phyloP scores from a whole-genome alignment of 2,113 vertebrate genomes.

The Ranitomeya variabilis region DNA sequence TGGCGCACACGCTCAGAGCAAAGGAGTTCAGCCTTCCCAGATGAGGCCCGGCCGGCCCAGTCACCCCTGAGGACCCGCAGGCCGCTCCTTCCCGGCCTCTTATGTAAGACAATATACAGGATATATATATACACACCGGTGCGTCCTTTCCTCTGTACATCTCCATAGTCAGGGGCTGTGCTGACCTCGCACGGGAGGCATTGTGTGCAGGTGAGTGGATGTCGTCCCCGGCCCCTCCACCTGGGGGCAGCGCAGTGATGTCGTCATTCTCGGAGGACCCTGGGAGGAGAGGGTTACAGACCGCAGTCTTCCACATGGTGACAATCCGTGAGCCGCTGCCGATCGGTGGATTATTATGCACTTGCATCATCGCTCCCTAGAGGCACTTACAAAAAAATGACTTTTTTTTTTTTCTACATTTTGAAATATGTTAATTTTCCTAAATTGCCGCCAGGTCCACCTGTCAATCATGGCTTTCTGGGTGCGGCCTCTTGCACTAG shows the following conservation, averaged over 20 bases:
- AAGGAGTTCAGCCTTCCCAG: slow-evolving; percentile 73
- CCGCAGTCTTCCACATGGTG: slow-evolving; percentile 13
- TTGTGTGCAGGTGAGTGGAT: not conserved
- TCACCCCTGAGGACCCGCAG: not conserved
- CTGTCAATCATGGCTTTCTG: not conserved
- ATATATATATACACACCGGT: not conserved
- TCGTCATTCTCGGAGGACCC: not conserved
- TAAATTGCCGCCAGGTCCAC: not conserved
- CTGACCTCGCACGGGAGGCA: not conserved
- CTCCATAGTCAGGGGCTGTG: not conserved
- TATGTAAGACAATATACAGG: not conserved
- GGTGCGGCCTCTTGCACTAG: not conserved
- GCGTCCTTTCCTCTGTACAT: not conserved
- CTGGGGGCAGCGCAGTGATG: not conserved
- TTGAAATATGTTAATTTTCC: not conserved
- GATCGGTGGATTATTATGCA: not conserved
- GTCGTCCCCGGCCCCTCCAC: not conserved
- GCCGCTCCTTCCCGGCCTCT: too few species aligned
- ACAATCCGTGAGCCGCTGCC: not conserved
- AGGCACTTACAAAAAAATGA: not conserved
- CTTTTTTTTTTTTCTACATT: not conserved
- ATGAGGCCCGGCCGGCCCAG: slow-evolving; percentile 15
- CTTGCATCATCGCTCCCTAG: not conserved
- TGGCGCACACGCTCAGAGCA: slow-evolving; percentile 76
- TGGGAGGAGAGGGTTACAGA: not conserved